phyloP scores from a whole-genome alignment of 2,888 invertebrate species.

The Caenorhabditis sp. region DNA sequence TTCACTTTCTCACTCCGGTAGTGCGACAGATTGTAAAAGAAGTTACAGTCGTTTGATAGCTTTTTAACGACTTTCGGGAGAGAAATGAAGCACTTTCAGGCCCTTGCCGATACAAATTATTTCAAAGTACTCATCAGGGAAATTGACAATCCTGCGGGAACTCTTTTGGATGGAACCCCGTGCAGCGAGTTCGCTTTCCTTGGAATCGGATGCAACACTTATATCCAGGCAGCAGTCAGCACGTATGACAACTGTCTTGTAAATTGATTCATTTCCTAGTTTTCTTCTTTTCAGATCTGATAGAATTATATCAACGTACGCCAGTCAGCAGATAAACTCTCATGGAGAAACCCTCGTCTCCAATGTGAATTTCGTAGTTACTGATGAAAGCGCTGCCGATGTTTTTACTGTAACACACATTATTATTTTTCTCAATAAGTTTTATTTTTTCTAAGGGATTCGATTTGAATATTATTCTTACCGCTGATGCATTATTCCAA shows the following conservation, averaged over 20 bases:
- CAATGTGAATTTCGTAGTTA: constrained; percentile 41
- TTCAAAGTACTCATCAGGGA: constrained; percentile 47
- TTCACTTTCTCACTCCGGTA: not conserved
- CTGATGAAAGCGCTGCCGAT: constrained; percentile 9
- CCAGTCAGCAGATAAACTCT: no score
- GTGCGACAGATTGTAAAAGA: constrained; percentile 13
- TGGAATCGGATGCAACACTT: constrained; percentile 49
- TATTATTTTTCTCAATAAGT: no score
- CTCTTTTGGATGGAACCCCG: constrained; percentile 26
- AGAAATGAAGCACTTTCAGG: constrained; percentile 27
- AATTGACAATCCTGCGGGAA: constrained; percentile 62
- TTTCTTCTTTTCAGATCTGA: no score
- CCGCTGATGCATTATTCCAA: not conserved
- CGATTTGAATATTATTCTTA: constrained; percentile 19
- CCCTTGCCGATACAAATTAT: constrained; percentile 17
- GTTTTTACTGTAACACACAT: constrained; percentile 41
- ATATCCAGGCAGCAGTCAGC: constrained; percentile 31
- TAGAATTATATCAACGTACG: no score
- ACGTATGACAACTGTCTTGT: no score
- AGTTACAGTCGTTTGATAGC: constrained; percentile 24
- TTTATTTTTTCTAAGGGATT: constrained; percentile 28
- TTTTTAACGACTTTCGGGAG: constrained; percentile 42
- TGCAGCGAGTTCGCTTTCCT: constrained; percentile 53
- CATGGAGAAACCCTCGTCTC: constrained; percentile 28
- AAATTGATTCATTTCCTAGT: no score